These are phyloP conservation scores for Phalacrocorax carbo DNA, from an alignment of 2,113 vertebrate genomes.

Conservation along the genomic window DNA sequence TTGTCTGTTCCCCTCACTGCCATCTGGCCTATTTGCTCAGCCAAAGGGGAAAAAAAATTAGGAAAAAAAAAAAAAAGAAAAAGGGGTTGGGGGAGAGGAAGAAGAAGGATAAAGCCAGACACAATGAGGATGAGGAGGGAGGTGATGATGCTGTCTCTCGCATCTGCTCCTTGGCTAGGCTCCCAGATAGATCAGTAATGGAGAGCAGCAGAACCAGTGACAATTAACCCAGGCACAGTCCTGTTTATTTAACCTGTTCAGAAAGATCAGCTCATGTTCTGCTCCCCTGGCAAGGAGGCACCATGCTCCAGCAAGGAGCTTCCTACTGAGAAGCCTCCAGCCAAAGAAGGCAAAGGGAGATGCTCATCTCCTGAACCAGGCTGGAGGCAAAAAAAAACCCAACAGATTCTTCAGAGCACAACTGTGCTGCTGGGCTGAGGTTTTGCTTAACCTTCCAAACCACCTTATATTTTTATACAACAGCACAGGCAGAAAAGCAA, in stretches of 20 bases:
- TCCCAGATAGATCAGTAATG: constrained; percentile 82
- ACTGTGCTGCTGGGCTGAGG: neutral
- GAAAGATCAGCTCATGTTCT: constrained; percentile 75
- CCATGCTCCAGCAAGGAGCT: constrained; percentile 10
- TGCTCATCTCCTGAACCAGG: neutral
- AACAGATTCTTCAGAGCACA: neutral
- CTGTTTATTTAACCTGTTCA: constrained; percentile 93
- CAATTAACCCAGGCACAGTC: constrained; percentile 91
- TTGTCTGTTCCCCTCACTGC: constrained; percentile 89
- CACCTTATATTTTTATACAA: neutral
- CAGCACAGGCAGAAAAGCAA: neutral
- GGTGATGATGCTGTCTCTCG: constrained; percentile 67
- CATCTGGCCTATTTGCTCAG: constrained; percentile 97
- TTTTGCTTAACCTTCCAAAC: neutral
- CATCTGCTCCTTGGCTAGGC: constrained; percentile 89
- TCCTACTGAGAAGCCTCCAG: constrained; percentile 33
- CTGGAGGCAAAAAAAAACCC: neutral
- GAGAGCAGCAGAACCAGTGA: constrained; percentile 82
- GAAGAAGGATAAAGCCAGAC: constrained; percentile 65
- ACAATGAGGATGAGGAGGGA: constrained; percentile 76
- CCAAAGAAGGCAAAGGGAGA: constrained; percentile 41
- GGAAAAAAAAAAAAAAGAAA: neutral
- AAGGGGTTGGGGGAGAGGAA: neutral
- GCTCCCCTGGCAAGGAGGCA: constrained; percentile 38
- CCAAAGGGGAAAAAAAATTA: constrained; percentile 51